Evolutionary conservation across 2,113 vertebrate genomes (phyloP).

Genomic region (Callipepla californica): DNA sequence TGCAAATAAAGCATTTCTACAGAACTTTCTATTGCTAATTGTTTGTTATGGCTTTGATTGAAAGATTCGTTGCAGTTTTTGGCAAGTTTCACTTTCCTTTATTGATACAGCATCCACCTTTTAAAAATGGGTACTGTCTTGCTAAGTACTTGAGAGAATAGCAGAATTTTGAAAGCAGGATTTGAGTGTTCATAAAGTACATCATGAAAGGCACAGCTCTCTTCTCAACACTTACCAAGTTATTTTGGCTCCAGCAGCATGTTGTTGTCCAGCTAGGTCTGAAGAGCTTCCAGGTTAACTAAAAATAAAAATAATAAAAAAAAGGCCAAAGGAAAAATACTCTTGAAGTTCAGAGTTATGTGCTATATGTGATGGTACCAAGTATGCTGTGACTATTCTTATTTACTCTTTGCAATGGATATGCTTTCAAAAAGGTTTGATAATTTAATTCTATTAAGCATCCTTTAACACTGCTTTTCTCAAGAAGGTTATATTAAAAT

Average conservation of each 20-base stretch:
- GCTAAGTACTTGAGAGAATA: neutral
- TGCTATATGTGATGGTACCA: neutral
- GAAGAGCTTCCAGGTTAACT: neutral
- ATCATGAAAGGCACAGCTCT: neutral
- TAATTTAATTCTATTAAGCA: neutral
- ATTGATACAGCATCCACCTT: neutral
- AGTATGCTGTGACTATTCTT: neutral
- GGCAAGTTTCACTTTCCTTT: neutral
- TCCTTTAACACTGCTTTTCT: neutral
- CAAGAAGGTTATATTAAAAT: neutral
- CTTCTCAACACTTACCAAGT: neutral
- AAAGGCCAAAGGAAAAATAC: neutral
- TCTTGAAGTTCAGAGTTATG: neutral
- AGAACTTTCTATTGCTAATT: neutral
- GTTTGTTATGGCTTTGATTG: neutral
- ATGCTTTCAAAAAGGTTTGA: neutral
- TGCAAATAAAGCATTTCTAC: neutral
- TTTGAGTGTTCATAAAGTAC: neutral
- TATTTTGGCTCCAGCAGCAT: neutral
- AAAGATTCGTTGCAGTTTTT: neutral
- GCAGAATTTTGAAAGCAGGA: neutral
- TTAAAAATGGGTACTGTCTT: neutral
- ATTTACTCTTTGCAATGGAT: neutral
- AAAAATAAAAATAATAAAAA: neutral
- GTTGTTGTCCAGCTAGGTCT: neutral